Conservation (phyloP, 2,113 vertebrate species). For the Campylomormyrus numenius region DNA sequence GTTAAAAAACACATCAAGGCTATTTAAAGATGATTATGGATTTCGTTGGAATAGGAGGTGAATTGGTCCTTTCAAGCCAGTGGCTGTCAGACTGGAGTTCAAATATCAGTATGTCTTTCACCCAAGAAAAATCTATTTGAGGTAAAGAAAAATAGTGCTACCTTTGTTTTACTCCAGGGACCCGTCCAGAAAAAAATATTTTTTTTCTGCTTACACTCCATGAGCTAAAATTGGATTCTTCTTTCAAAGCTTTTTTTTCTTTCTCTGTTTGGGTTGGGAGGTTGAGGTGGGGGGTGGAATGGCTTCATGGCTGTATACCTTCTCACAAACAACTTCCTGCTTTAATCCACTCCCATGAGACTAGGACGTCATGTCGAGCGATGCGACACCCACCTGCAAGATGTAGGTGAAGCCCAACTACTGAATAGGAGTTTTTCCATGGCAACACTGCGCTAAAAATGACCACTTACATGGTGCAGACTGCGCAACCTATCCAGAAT, state of each 20-base stretch:
- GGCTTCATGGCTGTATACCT: background rate
- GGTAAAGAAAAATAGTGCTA: background rate
- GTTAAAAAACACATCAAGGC: background rate
- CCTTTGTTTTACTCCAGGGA: background rate
- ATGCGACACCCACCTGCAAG: background rate
- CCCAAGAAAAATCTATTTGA: background rate
- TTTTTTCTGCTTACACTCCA: background rate
- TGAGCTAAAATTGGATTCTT: background rate
- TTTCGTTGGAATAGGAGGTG: slow-evolving; percentile 9
- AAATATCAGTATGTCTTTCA: background rate
- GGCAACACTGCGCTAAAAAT: background rate
- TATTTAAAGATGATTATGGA: slow-evolving; percentile 7
- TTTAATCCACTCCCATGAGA: slow-evolving; percentile 8
- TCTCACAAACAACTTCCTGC: slow-evolving; percentile 3
- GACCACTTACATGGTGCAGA: background rate
- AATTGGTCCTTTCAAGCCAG: slow-evolving; percentile 20
- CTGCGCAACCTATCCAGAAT: background rate
- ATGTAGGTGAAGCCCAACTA: slow-evolving; percentile 6
- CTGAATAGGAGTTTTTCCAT: background rate
- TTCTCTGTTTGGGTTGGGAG: background rate
- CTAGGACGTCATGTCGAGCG: background rate
- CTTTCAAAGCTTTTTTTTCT: background rate
- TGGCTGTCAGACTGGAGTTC: background rate
- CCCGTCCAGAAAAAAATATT: background rate
- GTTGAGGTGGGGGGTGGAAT: background rate